Base-by-base conservation (phyloP, 1,140 invertebrate genomes). In the Vollenhovia emeryi region DNA sequence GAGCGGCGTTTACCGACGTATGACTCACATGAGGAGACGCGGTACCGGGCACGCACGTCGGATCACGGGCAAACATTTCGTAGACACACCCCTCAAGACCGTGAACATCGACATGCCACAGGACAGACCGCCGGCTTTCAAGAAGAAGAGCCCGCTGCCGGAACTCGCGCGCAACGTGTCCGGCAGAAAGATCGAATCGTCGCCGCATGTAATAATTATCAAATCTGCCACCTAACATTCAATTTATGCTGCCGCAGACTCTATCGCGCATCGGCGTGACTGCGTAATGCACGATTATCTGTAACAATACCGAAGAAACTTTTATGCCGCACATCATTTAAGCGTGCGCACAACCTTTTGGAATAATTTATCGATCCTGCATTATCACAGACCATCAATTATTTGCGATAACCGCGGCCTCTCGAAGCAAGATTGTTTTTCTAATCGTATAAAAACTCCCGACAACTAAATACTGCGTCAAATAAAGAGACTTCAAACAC, bases 81-180 rank as follows among this genome's bases (percentile, higher is more conserved):
- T 57, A 66, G 85, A 88, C 33, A 92, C 92, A 6, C 92, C 92
- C 3, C 87, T 95, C 18, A 91, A 69, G 64, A 94, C 93, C 2
- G 88, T 94, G 8, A 91, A 91, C 40, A 91, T 94, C 7, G 85
- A 90, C 76, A 36, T 90, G 9, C 36, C 87, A 2, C 90, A 92
- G 60, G 88, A 91, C 13, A 86, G 85, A 33, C 91, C 92, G 64
- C 86, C 85, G 40, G 52, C 90, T 59, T 94, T 93, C 73, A 91
- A 74, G 48, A 93, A 90, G 69, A 93, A 92, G 69, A 89, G 88
- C 73, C 89, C 84, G 8, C 86, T 94, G 9, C 93, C 93, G 0
- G 91, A 93, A 92, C 68, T 93, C n/a, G 55, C 79, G 33, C 90
- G 87, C 40, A 78, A 80, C 76, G 55, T 86, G 45, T 69, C 89